Base-by-base conservation (phyloP, 2,888 invertebrate species). In the Troides oblongomaculatus region DNA sequence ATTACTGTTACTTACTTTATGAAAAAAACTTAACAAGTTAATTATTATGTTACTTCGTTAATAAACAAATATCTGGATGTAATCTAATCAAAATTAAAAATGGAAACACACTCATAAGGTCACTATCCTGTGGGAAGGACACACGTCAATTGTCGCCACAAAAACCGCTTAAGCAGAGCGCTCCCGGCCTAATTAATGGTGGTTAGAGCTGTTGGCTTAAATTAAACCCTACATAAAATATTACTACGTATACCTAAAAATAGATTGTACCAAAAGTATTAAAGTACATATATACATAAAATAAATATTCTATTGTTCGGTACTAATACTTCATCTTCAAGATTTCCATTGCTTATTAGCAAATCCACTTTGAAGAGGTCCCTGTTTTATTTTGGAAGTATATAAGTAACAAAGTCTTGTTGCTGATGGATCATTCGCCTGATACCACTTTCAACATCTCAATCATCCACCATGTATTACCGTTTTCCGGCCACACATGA, bases 221-320 rank as follows among this genome's bases (percentile, higher is more conserved):
- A 90, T 90, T 88, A 88, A 87, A 84, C 84, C 86, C 76, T 82
- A 83, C 84, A 87, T 88, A 87, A 88, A 90, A 90, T 65, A 88
- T 85, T 82, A 78, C 4, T 21, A 30, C 25, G 59, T 30, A 30
- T 74, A 76, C 74, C 71, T 78, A 53, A 14, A 53, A 18, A n/a
- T 53, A 53, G 53, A 18, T 17, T 53, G 53, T 53, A n/a, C 6
- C 6, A 53, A n/a, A 53, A 53, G 18, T 53, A 18, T 53, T n/a
- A 14, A 14, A 10, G 8, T 0, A 8, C 7, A 39, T 10, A 8
- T 39, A 1, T 39, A 39, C 1, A 39, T 39, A 39, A 39, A 10
- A 10, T 39, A 10, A 39, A 39, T 39, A 10, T 39, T 10, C 8
- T 39, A 39, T 10, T 10, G 39, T 39, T 39, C 10, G 5, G 7